These are phyloP conservation scores for Gavialis gangeticus DNA, from an alignment of 2,113 vertebrate genomes.

Conservation along the genomic window DNA sequence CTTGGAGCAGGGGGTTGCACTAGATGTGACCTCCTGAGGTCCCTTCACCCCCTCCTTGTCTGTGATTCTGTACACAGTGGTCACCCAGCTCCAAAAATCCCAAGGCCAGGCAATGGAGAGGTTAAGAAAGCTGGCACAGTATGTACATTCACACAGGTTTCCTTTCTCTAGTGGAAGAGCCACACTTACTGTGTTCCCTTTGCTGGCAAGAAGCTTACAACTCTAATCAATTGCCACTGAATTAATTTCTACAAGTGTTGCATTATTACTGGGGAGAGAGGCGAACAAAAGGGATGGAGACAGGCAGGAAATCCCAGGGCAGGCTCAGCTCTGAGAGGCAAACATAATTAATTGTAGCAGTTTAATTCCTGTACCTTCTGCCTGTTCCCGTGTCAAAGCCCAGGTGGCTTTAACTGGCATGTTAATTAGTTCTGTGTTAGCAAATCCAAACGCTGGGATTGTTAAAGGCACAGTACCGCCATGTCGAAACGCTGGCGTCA, in stretches of 20 bases:
- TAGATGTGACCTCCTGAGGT: too few relatives aligned
- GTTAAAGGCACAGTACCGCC: background rate
- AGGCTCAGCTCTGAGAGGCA: background rate
- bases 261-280: slow-evolving; percentile 37
- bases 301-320: slow-evolving; percentile 42
- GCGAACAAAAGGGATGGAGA: slow-evolving; percentile 22
- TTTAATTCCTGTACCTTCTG: slow-evolving; percentile 66
- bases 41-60: too few relatives aligned
- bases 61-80: too few relatives aligned
- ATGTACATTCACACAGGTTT: background rate
- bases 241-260: slow-evolving; percentile 69
- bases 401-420: slow-evolving; percentile 28
- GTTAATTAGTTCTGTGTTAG: slow-evolving; percentile 57
- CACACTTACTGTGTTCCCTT: background rate
- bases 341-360: slow-evolving; percentile 70
- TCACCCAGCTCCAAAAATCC: background rate
- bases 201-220: slow-evolving; percentile 7
- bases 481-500: background rate
- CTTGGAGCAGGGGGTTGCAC: too few relatives aligned
- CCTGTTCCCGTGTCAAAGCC: slow-evolving; percentile 56
- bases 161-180: too few relatives aligned
- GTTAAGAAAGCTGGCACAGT: background rate
- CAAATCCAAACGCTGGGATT: accelerated
- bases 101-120: accelerated
- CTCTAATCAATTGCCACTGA: slow-evolving; percentile 57